Evolutionary conservation across 2,888 invertebrate genomes (phyloP), one percentile per base, ranked within the genome.

Genomic region (Neria commutata): DNA sequence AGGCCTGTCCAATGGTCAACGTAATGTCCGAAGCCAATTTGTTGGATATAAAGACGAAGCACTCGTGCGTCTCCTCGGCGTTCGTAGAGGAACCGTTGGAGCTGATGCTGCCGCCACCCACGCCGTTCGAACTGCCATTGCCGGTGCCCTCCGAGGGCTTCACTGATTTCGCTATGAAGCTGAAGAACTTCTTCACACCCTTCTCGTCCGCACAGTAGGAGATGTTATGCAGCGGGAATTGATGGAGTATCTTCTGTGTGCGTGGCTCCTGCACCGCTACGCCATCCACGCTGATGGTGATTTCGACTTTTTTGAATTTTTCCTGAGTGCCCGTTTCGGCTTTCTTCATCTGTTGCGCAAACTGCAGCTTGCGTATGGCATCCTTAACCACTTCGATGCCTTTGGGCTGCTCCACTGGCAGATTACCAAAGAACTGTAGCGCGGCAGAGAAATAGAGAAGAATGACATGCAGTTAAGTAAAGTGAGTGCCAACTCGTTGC

Each of bases 121-220:
- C 66, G 34, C 61, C 61, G 46, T 52, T 70, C 23, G 25, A 60
- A 46, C 68, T 69, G 48, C 60, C 61, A 50, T 60, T 66, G 23
- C 52, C 56, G 26, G 53, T 60, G 14, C 60, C 66, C 59, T 64
- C 62, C 48, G 61, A 23, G 19, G 64, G 49, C 64, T 77, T 77
- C 2, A 70, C 68, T 14, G 76, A 68, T 70, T 82, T 82, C 57
- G 69, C 85, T 59, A 83, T 82, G 67, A 83, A 82, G 73, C 81
- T 82, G 83, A 98, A 97, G 84, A 97, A 96, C 72, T 94, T 92
- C 82, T 97, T 98, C 71, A 97, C 97, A 53, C 95, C 94, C 80
- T 98, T 98, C 83, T 98, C 98, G 80, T 98, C 98, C 1, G 98
- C 98, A 84, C 98, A 98, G 84, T 98, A 98, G 1, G 97, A 98